Evolutionary conservation across 2,888 invertebrate genomes (phyloP).

Genomic region (Bellardia pandia): DNA sequence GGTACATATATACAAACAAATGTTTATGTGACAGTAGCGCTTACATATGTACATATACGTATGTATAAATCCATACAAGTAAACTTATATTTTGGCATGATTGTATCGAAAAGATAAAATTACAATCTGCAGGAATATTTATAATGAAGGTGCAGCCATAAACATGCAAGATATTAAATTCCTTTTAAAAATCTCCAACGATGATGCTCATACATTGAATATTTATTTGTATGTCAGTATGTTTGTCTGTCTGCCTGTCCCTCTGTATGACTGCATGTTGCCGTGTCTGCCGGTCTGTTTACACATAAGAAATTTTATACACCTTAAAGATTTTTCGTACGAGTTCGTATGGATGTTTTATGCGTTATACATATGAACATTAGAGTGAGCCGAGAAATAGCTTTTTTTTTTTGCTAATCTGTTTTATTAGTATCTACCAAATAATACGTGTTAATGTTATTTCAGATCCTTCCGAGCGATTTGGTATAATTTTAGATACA

Average conservation of each 20-base stretch:
- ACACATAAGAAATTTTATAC: conserved; percentile 35
- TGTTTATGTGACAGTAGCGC: too few species aligned
- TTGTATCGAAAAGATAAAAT: conserved; percentile 68
- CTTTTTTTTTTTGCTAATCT: too few species aligned
- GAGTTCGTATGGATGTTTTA: too few species aligned
- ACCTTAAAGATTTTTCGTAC: conserved; percentile 21
- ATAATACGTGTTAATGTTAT: too few species aligned
- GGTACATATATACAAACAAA: too few species aligned
- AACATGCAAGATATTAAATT: conserved; percentile 72
- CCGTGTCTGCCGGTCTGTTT: not conserved
- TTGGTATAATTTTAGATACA: too few species aligned
- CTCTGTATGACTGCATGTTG: not conserved
- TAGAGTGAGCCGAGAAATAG: too few species aligned
- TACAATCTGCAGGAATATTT: conserved; percentile 68
- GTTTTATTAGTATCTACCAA: not conserved
- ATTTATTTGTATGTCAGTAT: conserved; percentile 36
- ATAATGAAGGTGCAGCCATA: conserved; percentile 72
- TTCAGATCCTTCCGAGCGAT: too few species aligned
- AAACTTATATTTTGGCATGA: conserved; percentile 52
- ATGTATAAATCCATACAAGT: conserved; percentile 8
- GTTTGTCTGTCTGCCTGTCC: not conserved
- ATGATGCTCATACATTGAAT: conserved; percentile 59
- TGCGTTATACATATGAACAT: too few species aligned
- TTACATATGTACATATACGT: not conserved
- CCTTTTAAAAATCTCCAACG: conserved; percentile 60